Evolutionary conservation across 2,797 vertebrate species (phyloP), one percentile per base, ranked within the genome.

Genomic region (Neoniphon sammara): DNA sequence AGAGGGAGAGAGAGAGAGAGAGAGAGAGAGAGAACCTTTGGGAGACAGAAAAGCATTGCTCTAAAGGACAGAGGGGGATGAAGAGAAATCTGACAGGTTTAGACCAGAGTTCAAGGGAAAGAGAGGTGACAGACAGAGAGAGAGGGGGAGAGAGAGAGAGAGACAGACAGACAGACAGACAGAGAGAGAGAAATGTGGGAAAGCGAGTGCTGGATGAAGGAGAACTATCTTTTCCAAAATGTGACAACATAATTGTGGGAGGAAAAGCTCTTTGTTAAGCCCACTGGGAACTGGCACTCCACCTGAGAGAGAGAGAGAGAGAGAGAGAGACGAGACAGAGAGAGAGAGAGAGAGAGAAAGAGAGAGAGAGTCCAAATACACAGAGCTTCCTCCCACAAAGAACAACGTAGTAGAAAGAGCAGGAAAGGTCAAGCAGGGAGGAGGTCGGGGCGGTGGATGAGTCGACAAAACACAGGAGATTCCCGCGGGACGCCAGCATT

Each of bases 201-300:
- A n/a, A n/a, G n/a, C n/a, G n/a, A n/a, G 7, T 73, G 54, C 81
- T 66, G 81, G 64, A 82, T 75, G 69, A 89, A 56, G 84, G 74
- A 58, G 42, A 83, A 42, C 65, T 31, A 84, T 70, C 53, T 84
- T 68, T 74, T 82, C 68, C 81, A 66, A 66, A 62, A 70, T 57
- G 81, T 91, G 75, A 85, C 63, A 57, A 66, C 47, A 39, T 81
- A 88, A 89, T 75, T 88, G 82, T 78, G 64, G 81, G 4, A 87
- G 59, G 44, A 85, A 76, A 39, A 50, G 80, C 44, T 77, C 42
- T 54, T 69, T 72, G 65, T 82, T 78, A 66, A 73, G 63, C 71
- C 71, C 2, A 18, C 50, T 66, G 77, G 42, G 74, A 20, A 57
- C 54, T n/a, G 52, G 44, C 8, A 56, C 70, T 27, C 7, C 21